phyloP scores from a whole-genome alignment of 2,113 vertebrate species.

The Phrynocephalus versicolor region DNA sequence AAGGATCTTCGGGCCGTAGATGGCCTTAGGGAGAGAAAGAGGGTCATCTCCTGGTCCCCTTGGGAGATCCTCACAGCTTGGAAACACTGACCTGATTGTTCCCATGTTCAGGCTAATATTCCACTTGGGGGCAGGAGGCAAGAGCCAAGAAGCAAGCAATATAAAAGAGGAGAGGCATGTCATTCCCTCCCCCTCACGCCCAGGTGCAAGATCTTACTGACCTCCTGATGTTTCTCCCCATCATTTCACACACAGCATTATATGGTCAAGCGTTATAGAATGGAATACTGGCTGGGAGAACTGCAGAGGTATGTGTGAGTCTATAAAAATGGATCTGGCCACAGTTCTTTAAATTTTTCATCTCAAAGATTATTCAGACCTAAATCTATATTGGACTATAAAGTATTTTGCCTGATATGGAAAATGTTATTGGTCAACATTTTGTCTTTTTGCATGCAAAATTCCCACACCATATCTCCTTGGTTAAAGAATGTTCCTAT shows the following conservation, averaged over 20 bases:
- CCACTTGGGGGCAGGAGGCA: not conserved
- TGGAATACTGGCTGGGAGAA: fast-evolving
- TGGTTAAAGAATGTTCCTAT: not conserved
- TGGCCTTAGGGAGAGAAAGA: conserved; percentile 27
- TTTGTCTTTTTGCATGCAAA: too few relatives aligned
- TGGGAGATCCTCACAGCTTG: conserved; percentile 4
- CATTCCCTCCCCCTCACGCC: not conserved
- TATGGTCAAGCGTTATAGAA: too few relatives aligned
- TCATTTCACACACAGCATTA: not conserved
- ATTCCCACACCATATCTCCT: not conserved
- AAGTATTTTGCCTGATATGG: not conserved
- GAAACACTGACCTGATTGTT: conserved; percentile 38
- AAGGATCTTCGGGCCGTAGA: conserved; percentile 1
- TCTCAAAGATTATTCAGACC: not conserved
- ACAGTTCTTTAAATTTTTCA: not conserved
- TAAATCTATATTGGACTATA: not conserved
- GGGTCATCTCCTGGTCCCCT: conserved; percentile 11
- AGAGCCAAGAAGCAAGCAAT: conserved; percentile 8
- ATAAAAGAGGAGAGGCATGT: conserved; percentile 16
- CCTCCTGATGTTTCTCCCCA: not conserved
- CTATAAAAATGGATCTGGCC: not conserved
- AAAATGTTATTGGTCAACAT: not conserved
- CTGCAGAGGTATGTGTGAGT: not conserved
- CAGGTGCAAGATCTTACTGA: conserved; percentile 28
- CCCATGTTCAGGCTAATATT: conserved; percentile 22